Conservation (phyloP, 2,797 vertebrate genomes). For the Karalla daura region DNA sequence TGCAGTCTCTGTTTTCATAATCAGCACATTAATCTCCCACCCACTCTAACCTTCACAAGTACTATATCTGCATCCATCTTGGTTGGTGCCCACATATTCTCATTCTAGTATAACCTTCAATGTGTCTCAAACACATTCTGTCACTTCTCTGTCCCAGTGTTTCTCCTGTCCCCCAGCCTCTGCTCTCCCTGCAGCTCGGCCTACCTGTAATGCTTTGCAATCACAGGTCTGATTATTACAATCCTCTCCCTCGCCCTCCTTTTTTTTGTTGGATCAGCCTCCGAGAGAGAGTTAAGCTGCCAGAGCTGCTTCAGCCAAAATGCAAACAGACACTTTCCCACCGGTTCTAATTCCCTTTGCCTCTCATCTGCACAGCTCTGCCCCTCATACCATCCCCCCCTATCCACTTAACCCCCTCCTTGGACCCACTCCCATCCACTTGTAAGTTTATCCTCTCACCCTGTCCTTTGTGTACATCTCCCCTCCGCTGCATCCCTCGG, state of each 20-base stretch:
- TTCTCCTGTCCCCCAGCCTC: slow-evolving; percentile 1
- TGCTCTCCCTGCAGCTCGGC: slow-evolving; percentile 10
- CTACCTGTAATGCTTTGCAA: slow-evolving; percentile 20
- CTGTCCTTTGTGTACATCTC: background rate
- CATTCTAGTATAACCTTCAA: slow-evolving; percentile 14
- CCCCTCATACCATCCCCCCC: background rate
- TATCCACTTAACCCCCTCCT: background rate
- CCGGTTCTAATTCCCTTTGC: slow-evolving; percentile 17
- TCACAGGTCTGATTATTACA: slow-evolving; percentile 32
- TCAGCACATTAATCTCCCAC: background rate
- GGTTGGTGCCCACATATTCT: background rate
- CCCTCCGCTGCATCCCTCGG: background rate
- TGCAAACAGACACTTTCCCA: slow-evolving; percentile 59
- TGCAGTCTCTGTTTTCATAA: background rate
- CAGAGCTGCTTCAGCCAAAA: slow-evolving; percentile 51
- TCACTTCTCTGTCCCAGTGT: background rate
- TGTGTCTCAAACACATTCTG: background rate
- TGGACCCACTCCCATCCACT: slow-evolving; percentile 23
- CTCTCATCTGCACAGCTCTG: background rate
- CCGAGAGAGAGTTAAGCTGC: background rate
- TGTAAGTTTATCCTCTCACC: slow-evolving; percentile 42
- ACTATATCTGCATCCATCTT: slow-evolving; percentile 13
- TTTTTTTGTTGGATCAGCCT: slow-evolving; percentile 29
- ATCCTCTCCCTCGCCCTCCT: background rate
- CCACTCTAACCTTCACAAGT: slow-evolving; percentile 12